phyloP scores from a whole-genome alignment of 2,113 vertebrate genomes.

The Hyperoodon ampullatus region DNA sequence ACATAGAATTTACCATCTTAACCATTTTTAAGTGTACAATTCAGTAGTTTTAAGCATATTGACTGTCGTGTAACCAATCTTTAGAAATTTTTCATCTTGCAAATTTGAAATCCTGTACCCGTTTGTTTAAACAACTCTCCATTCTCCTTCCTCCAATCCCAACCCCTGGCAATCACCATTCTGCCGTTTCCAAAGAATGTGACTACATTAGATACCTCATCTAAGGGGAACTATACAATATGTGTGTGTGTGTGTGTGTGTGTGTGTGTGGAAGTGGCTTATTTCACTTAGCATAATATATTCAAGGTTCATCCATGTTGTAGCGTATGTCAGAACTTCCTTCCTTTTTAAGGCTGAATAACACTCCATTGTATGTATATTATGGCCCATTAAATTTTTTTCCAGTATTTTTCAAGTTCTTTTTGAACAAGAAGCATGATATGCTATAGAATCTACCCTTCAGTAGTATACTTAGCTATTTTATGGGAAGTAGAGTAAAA shows the following conservation, averaged over 20 bases:
- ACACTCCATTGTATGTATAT: neutral
- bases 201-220: neutral
- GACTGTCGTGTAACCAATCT: neutral
- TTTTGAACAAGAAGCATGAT: neutral
- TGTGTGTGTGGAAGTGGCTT: neutral
- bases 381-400: neutral
- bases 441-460: neutral
- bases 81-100: neutral
- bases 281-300: neutral
- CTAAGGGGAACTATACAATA: neutral
- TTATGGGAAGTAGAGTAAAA: neutral
- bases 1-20: neutral
- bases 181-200: neutral
- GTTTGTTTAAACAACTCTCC: neutral
- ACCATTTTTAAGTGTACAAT: neutral
- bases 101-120: neutral
- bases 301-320: neutral
- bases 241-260: neutral
- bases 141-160: neutral
- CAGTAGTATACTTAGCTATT: neutral
- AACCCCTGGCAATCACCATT: neutral
- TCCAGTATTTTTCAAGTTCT: neutral
- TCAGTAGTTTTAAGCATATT: neutral
- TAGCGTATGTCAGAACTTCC: neutral
- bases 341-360: neutral